A percentile compares a stretch with the other conserved stretches of the same genome.
phyloP scores from a whole-genome alignment of 1,140 invertebrate species.

The Drosophila littoralis region DNA sequence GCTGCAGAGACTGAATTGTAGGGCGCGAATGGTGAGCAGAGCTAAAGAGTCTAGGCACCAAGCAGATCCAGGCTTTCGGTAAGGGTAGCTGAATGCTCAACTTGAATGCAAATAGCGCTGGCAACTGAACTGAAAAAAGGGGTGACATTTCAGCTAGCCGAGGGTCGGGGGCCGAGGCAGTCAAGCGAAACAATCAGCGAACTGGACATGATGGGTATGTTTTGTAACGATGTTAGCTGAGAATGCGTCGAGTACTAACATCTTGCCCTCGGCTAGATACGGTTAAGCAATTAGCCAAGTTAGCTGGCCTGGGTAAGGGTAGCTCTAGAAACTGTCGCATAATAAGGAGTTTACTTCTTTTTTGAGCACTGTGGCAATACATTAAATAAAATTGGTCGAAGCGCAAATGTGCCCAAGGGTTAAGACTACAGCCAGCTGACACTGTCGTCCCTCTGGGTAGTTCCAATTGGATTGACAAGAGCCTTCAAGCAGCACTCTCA shows the following conservation, averaged over 20 bases:
- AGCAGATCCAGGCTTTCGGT: slow-evolving; percentile 2
- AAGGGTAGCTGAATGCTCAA: slow-evolving; percentile 21
- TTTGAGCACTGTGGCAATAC: slow-evolving; percentile 21
- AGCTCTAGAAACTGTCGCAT: slow-evolving; percentile 11
- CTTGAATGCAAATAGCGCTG: slow-evolving; percentile 44
- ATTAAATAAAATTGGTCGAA: slow-evolving; percentile 15
- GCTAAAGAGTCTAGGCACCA: slow-evolving; percentile 3
- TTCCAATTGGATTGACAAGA: slow-evolving; percentile 28
- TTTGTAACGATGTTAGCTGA: slow-evolving; percentile 38
- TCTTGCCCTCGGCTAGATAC: slow-evolving; percentile 29
- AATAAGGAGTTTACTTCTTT: slow-evolving; percentile 15
- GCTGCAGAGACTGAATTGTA: slow-evolving; percentile 19
- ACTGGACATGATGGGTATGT: slow-evolving; percentile 47
- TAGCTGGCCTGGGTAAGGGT: slow-evolving; percentile 10
- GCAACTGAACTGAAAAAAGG: slow-evolving; percentile 46
- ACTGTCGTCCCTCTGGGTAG: slow-evolving; percentile 13
- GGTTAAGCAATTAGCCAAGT: slow-evolving; percentile 48
- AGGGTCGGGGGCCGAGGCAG: slow-evolving; percentile 10
- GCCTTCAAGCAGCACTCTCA: slow-evolving; percentile 37
- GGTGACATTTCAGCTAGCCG: slow-evolving; percentile 34
- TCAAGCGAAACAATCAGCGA: slow-evolving; percentile 51
- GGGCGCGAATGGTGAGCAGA: slow-evolving; percentile 25
- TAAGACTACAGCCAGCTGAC: slow-evolving; percentile 32
- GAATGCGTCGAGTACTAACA: slow-evolving; percentile 20
- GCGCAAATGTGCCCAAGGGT: slow-evolving; percentile 1